Evolutionary conservation across 2,888 invertebrate species (phyloP).

Genomic region (Harmothoe impar): DNA sequence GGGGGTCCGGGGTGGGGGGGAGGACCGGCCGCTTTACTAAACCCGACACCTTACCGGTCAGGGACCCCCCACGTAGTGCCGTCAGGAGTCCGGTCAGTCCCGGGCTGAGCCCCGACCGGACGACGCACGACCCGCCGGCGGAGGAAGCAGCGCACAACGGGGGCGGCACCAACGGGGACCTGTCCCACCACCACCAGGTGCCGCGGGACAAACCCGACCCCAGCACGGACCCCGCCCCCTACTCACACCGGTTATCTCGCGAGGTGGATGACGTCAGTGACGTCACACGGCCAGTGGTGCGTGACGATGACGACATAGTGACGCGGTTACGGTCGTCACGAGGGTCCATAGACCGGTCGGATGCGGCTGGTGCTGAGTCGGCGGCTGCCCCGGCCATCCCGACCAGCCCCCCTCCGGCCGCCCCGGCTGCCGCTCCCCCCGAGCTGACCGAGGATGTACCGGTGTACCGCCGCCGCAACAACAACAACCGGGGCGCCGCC

Average conservation of each 20-base stretch:
- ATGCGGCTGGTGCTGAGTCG: not conserved
- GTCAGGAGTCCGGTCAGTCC: not conserved
- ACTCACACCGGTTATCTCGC: not conserved
- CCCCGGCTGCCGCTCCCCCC: not conserved
- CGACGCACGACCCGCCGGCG: not conserved
- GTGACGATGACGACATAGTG: not conserved
- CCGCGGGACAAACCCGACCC: not conserved
- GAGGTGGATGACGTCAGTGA: not conserved
- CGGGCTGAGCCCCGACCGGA: not conserved
- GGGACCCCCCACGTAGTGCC: not conserved
- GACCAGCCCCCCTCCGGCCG: not conserved
- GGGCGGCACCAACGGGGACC: no score
- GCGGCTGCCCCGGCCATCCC: not conserved
- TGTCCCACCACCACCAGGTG: no score
- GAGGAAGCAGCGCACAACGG: not conserved
- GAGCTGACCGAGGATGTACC: not conserved
- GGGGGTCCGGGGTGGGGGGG: no score
- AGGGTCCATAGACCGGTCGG: not conserved
- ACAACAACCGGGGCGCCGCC: not conserved
- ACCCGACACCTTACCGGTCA: constrained; percentile 1
- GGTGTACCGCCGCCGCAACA: not conserved
- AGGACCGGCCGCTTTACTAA: constrained; percentile 20
- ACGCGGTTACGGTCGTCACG: not conserved
- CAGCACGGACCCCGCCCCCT: not conserved
- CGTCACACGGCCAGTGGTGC: not conserved